A percentile compares a stretch with the other conserved stretches of the same genome.
Evolutionary conservation across 2,797 vertebrate species (phyloP).

Genomic region (Masticophis lateralis): DNA sequence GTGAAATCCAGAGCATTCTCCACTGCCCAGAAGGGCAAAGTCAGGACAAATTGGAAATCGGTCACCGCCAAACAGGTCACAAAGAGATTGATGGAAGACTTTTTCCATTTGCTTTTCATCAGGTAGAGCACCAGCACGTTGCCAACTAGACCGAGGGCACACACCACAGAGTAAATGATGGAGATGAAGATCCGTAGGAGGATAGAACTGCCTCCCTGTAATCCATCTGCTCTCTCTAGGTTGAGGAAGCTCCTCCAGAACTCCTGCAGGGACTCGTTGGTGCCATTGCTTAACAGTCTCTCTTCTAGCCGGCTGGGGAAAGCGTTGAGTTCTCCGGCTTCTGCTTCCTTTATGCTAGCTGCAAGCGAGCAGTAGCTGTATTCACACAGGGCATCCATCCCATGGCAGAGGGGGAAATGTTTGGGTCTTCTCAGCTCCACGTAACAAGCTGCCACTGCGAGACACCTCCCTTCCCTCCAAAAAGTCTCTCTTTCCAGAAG

Average conservation of each 20-base stretch:
- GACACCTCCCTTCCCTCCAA: background rate
- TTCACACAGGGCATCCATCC: conserved; percentile 60
- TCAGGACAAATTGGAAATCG: conserved; percentile 94
- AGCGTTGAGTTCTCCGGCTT: conserved; percentile 18
- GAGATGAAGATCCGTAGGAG: conserved; percentile 84
- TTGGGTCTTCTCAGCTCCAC: background rate
- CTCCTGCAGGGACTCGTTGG: conserved; percentile 68
- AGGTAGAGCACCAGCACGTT: conserved; percentile 91
- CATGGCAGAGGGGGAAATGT: conserved; percentile 36
- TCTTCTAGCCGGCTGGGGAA: conserved; percentile 61
- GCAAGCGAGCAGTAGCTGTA: conserved; percentile 41
- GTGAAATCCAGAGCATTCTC: conserved; percentile 93
- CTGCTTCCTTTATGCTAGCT: conserved; percentile 66
- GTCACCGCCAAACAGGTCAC: conserved; percentile 91
- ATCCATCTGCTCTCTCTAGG: conserved; percentile 63
- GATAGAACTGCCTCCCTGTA: conserved; percentile 72
- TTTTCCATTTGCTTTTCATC: conserved; percentile 92
- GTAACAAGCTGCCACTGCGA: background rate
- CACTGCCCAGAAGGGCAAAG: conserved; percentile 94
- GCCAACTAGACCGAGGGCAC: conserved; percentile 87
- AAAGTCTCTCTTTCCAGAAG: background rate
- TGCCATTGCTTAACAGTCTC: conserved; percentile 60
- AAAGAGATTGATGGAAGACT: conserved; percentile 91
- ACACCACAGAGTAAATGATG: conserved; percentile 87
- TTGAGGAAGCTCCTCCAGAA: conserved; percentile 56